Conservation (phyloP, 2,797 vertebrate genomes). For the Ctenosaura bakeri region DNA sequence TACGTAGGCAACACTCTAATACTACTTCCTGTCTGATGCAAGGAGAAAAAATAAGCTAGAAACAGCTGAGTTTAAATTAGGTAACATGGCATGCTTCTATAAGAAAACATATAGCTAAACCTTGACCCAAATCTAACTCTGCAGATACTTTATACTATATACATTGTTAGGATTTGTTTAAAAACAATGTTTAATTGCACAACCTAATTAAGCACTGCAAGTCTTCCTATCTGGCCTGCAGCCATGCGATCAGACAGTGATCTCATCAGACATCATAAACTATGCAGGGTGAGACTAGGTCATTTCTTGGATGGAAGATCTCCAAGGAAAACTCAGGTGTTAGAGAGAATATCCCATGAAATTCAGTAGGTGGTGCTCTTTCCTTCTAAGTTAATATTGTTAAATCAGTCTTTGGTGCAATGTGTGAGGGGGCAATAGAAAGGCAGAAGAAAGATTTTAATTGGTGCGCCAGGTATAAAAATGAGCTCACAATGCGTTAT, state of each 20-base stretch:
- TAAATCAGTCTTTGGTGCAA: neutral
- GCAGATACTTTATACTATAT: conserved; percentile 7
- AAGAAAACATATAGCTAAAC: neutral
- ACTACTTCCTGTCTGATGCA: neutral
- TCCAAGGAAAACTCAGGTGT: conserved; percentile 56
- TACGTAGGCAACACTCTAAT: neutral
- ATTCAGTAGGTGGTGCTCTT: conserved; percentile 60
- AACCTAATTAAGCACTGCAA: conserved; percentile 64
- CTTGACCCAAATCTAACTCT: conserved; percentile 24
- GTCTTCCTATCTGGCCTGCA: conserved; percentile 72
- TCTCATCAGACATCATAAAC: conserved; percentile 65
- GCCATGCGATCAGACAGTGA: conserved; percentile 65
- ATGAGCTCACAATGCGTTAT: neutral
- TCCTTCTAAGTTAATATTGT: conserved; percentile 35
- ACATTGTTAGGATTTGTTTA: conserved; percentile 46
- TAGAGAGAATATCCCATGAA: neutral
- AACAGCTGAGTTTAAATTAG: neutral
- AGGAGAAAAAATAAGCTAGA: neutral
- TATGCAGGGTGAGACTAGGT: conserved; percentile 65
- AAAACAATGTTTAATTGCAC: conserved; percentile 50
- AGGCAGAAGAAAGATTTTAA: conserved; percentile 24
- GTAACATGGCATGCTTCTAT: neutral
- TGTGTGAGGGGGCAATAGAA: neutral
- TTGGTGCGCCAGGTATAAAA: neutral
- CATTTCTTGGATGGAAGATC: conserved; percentile 2